These are phyloP conservation scores for Oscheius sp. DNA, from an alignment of 2,888 invertebrate genomes.

Conservation along the genomic window DNA sequence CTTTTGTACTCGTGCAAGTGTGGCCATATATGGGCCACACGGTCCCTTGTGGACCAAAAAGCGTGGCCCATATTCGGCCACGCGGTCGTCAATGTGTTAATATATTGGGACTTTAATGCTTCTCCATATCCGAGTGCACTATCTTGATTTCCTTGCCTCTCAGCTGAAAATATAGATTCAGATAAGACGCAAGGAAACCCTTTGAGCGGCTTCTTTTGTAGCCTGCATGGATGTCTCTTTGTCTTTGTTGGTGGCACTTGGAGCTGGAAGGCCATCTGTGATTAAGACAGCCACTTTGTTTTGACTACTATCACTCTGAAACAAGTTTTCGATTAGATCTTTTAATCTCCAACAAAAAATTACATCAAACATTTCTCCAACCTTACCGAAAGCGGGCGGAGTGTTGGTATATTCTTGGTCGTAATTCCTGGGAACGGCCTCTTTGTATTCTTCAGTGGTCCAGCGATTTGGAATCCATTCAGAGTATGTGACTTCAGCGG, in stretches of 20 bases:
- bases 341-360: too few species aligned
- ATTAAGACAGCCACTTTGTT: not conserved
- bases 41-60: too few species aligned
- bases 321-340: too few species aligned
- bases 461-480: not conserved
- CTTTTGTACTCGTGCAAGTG: too few species aligned
- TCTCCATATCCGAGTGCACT: too few species aligned
- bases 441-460: not conserved
- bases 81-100: too few species aligned
- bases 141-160: too few species aligned
- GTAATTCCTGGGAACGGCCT: not conserved
- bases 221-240: not conserved
- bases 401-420: constrained; percentile 18
- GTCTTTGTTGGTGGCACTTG: not conserved
- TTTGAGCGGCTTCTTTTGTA: not conserved
- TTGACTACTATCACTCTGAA: not conserved
- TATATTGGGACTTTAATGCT: too few species aligned
- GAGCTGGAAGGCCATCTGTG: not conserved
- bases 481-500: not conserved
- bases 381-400: constrained; percentile 11
- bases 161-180: too few species aligned
- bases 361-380: constrained; percentile 1
- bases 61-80: too few species aligned
- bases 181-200: too few species aligned
- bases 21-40: too few species aligned